phyloP scores from a whole-genome alignment of 2,888 invertebrate species.

The Schizaphis graminum region DNA sequence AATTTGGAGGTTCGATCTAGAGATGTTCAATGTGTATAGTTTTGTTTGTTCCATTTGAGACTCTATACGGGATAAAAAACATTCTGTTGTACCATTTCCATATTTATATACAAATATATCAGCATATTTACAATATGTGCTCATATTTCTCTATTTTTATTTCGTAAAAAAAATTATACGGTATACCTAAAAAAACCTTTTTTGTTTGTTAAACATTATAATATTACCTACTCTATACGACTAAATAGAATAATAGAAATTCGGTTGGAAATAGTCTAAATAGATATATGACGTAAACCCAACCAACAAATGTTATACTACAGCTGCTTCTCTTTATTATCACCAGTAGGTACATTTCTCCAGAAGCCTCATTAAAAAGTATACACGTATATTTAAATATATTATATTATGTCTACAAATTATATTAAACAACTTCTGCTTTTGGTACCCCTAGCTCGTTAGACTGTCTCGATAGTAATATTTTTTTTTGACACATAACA shows the following conservation, averaged over 20 bases:
- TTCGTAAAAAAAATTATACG: not conserved
- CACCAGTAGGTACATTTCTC: slow-evolving; percentile 22
- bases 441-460: slow-evolving; percentile 27
- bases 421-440: slow-evolving; percentile 49
- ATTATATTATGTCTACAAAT: slow-evolving; percentile 49
- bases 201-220: slow-evolving; percentile 2
- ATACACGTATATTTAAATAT: not conserved
- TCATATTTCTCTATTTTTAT: not conserved
- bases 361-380: slow-evolving; percentile 44
- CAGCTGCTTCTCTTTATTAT: not conserved
- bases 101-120: slow-evolving; percentile 22
- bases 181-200: not conserved
- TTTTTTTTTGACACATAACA: slow-evolving; percentile 38
- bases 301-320: slow-evolving; percentile 8
- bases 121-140: slow-evolving; percentile 2
- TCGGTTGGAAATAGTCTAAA: slow-evolving; percentile 31
- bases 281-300: not conserved
- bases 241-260: not conserved
- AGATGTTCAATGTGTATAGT: not conserved
- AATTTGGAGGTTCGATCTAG: not conserved
- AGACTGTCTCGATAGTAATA: slow-evolving; percentile 6
- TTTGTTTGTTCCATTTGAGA: not conserved
- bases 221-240: not conserved
- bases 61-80: not conserved
- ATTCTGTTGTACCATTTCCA: slow-evolving; percentile 1